These are phyloP conservation scores for Podabrus alpinus DNA, from an alignment of 2,888 invertebrate species.

Conservation along the genomic window DNA sequence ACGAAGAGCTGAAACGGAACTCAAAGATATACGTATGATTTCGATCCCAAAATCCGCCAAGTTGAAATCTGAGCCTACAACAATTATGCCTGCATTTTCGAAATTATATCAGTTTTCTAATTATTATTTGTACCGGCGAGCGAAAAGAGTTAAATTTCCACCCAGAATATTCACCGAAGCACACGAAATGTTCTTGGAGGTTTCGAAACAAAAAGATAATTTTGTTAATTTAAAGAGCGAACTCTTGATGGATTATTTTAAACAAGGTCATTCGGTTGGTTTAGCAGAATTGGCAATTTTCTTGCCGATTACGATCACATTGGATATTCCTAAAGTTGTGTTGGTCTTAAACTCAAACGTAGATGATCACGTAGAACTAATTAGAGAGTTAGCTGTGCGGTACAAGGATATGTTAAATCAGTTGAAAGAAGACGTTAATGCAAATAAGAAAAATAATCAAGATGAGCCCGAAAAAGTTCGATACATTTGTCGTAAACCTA, in stretches of 20 bases:
- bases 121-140: conserved; percentile 41
- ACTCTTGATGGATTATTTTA: conserved; percentile 34
- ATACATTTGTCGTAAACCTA: conserved; percentile 7
- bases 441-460: conserved; percentile 10
- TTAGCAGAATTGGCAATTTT: conserved; percentile 55
- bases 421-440: conserved; percentile 18
- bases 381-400: conserved; percentile 47
- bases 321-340: conserved; percentile 62
- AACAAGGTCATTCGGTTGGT: conserved; percentile 56
- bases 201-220: conserved; percentile 14
- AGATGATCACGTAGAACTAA: conserved; percentile 56
- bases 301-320: conserved; percentile 50
- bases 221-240: not conserved
- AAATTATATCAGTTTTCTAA: conserved; percentile 57
- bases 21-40: conserved; percentile 64
- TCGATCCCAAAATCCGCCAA: conserved; percentile 58
- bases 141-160: conserved; percentile 54
- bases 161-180: conserved; percentile 55
- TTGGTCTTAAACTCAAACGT: conserved; percentile 61
- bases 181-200: conserved; percentile 36
- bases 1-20: conserved; percentile 62
- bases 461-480: not conserved
- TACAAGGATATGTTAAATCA: conserved; percentile 20
- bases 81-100: conserved; percentile 46
- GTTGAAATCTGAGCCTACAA: conserved; percentile 23